Conservation (phyloP, 2,888 invertebrate genomes). For the Teleiodes luculella region DNA sequence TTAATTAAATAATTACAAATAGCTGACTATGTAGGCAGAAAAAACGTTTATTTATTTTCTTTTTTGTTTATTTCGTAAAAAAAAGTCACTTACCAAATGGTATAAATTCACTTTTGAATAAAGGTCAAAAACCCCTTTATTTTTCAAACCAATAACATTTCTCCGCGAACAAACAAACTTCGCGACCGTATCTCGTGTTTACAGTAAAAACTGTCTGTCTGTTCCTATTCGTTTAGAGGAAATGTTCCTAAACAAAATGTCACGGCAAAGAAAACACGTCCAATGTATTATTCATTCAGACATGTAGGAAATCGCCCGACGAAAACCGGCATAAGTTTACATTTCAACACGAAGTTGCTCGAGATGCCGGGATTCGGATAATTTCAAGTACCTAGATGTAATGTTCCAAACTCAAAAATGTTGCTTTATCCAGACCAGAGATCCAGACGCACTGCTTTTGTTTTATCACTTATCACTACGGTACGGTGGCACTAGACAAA, state of each 20-base stretch:
- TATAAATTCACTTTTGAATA: too few relatives aligned
- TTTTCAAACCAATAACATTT: neutral
- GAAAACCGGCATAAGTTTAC: constrained; percentile 8
- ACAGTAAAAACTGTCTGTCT: constrained; percentile 5
- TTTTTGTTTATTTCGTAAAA: too few relatives aligned
- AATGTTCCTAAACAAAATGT: constrained; percentile 13
- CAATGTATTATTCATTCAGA: constrained; percentile 19
- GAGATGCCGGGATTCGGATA: neutral
- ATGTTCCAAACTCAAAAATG: neutral
- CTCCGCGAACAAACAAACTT: neutral
- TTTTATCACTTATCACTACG: too few relatives aligned
- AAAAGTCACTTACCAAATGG: too few relatives aligned
- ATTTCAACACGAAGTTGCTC: neutral
- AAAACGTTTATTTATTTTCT: too few relatives aligned
- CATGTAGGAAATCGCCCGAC: constrained; percentile 17
- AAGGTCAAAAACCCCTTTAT: too few relatives aligned
- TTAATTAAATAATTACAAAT: too few relatives aligned
- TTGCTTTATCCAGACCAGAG: too few relatives aligned
- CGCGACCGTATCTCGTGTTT: neutral
- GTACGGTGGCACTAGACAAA: too few relatives aligned
- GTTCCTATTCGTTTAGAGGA: constrained; percentile 1
- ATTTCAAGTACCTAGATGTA: neutral
- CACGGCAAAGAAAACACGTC: constrained; percentile 13
- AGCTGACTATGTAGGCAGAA: too few relatives aligned
- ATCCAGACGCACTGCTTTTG: too few relatives aligned